phyloP scores from a whole-genome alignment of 2,797 vertebrate genomes.

The Pristis pectinata region DNA sequence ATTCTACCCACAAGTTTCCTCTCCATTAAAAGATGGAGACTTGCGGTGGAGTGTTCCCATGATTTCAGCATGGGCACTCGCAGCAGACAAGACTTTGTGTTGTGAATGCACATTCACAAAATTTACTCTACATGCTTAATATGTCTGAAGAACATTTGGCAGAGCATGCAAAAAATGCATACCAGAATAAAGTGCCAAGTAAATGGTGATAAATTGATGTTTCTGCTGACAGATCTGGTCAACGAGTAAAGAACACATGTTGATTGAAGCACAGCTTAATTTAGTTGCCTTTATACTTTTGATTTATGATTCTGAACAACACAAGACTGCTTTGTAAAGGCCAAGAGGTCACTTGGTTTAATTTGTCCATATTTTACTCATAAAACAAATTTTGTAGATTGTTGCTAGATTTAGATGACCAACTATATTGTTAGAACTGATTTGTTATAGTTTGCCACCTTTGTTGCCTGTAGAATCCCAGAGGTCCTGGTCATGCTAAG shows the following conservation, averaged over 20 bases:
- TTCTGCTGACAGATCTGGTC: neutral
- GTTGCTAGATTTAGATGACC: slow-evolving; percentile 2
- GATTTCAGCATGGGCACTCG: neutral
- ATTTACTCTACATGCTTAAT: neutral
- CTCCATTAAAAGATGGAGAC: neutral
- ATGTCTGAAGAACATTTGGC: neutral
- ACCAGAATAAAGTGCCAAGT: slow-evolving; percentile 20
- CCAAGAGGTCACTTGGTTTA: neutral
- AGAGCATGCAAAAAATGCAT: neutral
- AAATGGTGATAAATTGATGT: slow-evolving; percentile 29
- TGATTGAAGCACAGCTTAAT: slow-evolving; percentile 5
- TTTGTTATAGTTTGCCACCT: neutral
- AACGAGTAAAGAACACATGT: slow-evolving; percentile 20
- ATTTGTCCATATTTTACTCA: neutral
- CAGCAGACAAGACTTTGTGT: neutral
- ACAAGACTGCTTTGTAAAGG: neutral
- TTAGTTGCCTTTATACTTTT: slow-evolving; percentile 10
- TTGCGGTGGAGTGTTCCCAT: neutral
- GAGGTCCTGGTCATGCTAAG: neutral
- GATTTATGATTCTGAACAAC: slow-evolving; percentile 10
- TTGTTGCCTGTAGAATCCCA: neutral
- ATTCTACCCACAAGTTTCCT: neutral
- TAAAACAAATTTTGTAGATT: slow-evolving; percentile 17
- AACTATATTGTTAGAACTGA: neutral
- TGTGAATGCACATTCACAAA: neutral